Percentiles rank a stretch among this genome's conserved stretches.
Conservation (phyloP, 37 sponge, comb jelly and placozoan species). For the Bolinopsis microptera region DNA sequence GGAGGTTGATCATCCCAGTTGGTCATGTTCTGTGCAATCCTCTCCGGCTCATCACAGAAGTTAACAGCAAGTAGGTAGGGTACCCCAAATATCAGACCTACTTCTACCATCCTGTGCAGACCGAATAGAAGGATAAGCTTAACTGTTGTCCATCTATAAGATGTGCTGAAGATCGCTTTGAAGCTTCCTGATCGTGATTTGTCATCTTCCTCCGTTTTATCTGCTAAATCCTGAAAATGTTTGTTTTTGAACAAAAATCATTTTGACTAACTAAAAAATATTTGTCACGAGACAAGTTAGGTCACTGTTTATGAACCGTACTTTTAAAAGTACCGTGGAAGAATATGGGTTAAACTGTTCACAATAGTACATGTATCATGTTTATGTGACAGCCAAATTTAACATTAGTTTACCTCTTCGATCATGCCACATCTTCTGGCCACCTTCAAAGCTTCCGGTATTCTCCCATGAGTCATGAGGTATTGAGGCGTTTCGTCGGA, state of each 20-base stretch:
- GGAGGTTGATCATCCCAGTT: neutral
- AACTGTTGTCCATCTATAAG: neutral
- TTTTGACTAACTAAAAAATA: too few relatives aligned
- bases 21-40: neutral
- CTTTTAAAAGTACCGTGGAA: too few relatives aligned
- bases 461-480: too few relatives aligned
- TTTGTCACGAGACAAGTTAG: too few relatives aligned
- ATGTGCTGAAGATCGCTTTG: neutral
- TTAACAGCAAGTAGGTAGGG: neutral
- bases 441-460: neutral
- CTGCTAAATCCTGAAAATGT: neutral
- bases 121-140: neutral
- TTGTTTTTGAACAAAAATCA: too few relatives aligned
- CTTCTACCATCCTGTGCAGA: neutral
- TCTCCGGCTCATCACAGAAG: neutral
- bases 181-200: too few relatives aligned
- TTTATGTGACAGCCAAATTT: too few relatives aligned
- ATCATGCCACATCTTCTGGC: neutral
- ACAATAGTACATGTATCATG: too few relatives aligned
- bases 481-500: neutral
- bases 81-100: slow-evolving; percentile 8
- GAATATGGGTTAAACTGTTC: too few relatives aligned
- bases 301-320: too few relatives aligned
- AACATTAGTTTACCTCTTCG: neutral
- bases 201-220: neutral